Evolutionary conservation across 2,113 vertebrate genomes (phyloP).

Genomic region (Labeo rohita): DNA sequence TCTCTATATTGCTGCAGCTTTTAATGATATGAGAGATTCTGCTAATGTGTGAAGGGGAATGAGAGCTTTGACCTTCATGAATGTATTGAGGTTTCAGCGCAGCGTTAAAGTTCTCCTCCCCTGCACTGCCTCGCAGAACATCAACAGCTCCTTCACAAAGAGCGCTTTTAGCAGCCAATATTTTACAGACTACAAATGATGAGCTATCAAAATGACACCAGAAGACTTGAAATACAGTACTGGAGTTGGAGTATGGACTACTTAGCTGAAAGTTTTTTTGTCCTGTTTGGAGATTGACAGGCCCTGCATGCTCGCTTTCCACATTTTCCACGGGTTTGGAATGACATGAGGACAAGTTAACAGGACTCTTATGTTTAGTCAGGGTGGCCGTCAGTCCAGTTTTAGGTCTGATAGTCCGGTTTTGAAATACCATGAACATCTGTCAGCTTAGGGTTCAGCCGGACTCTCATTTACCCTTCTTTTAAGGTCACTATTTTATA

Average conservation of each 20-base stretch:
- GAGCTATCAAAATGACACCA: neutral
- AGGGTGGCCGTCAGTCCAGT: neutral
- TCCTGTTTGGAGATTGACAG: neutral
- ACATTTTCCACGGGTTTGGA: neutral
- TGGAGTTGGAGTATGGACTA: neutral
- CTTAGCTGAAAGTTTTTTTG: neutral
- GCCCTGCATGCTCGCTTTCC: neutral
- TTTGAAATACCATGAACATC: neutral
- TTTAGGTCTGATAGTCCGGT: neutral
- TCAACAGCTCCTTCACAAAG: neutral
- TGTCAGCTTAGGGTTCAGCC: no score
- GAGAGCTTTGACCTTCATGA: conserved; percentile 46
- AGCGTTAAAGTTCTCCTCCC: conserved; percentile 43
- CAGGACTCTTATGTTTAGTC: neutral
- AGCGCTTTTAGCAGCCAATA: neutral
- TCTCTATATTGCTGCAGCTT: neutral
- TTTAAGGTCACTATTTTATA: neutral
- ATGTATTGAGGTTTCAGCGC: conserved; percentile 40
- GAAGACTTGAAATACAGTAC: neutral
- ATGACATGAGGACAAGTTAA: neutral
- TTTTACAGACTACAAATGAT: neutral
- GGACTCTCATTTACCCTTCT: no score
- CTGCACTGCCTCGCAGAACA: neutral
- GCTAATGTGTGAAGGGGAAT: neutral
- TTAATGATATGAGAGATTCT: neutral